Base-by-base conservation (phyloP, 2,888 invertebrate genomes). In the Cheilosia soror region DNA sequence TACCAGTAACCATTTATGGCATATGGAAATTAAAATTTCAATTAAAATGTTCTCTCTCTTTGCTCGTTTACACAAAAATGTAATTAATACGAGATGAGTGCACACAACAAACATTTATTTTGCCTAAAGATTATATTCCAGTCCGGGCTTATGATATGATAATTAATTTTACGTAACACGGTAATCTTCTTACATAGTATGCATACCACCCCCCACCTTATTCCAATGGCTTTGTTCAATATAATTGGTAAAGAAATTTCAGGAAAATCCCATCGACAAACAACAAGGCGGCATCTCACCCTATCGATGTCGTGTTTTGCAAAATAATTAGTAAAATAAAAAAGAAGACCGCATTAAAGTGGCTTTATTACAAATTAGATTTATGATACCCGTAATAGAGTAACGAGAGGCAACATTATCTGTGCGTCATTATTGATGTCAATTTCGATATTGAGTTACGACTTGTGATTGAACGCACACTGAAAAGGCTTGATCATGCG, bases 121-220 rank as follows among this genome's bases (percentile, higher is more conserved):
- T 53, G 29, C 25, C 13, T 13, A 53, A 53, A 53, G 44, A 44
- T 44, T 44, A 44, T 44, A 44, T n/a, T 44, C 44, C 44, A 44
- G n/a, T n/a, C 42, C n/a, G 2, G n/a, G 5, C 15, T 5, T 6
- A n/a, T n/a, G 44, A n/a, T n/a, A n/a, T 15, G n/a, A n/a, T 44
- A 44, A 44, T 44, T 44, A 15, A 44, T n/a, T 44, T 5, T 15
- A 15, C 15, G 15, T 44, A n/a, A 13, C 5, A 15, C 15, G 44
- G 44, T n/a, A 44, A 44, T 44, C 44, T 44, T 44, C 15, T 15
- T 44, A 15, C 44, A 37, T 1, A 11, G 33, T 37, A 37, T 37
- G 11, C 7, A 11, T 29, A 37, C 7, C 40, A 13, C 44, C 15
- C 2, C 44, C 44, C 15, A 15, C n/a, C 13, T 1, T 15, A 44